Evolutionary conservation across 1,140 invertebrate species (phyloP).

Genomic region (Rhyzopertha dominica): DNA sequence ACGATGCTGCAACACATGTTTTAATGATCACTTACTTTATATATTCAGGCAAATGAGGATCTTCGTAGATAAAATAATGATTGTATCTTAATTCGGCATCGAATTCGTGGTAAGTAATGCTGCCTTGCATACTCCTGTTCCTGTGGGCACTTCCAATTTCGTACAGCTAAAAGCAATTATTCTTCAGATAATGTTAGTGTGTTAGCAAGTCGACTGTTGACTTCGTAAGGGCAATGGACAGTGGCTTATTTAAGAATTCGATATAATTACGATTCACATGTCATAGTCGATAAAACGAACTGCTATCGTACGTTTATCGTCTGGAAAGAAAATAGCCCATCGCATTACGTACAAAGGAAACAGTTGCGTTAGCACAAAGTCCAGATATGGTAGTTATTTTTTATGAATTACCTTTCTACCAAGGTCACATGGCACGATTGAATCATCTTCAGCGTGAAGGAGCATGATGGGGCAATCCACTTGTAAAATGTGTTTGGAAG

Average conservation of each 20-base stretch:
- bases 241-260: neutral
- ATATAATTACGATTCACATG: neutral
- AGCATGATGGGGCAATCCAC: conserved; percentile 36
- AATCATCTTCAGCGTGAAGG: conserved; percentile 39
- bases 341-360: too few relatives aligned
- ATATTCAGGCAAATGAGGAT: conserved; percentile 22
- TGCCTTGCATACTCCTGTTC: conserved; percentile 6
- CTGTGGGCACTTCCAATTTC: conserved; percentile 20
- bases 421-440: conserved; percentile 34
- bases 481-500: conserved; percentile 23
- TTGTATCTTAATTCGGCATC: conserved; percentile 17
- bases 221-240: neutral
- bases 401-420: conserved; percentile 28
- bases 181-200: conserved; percentile 2
- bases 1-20: conserved; percentile 1
- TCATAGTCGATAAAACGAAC: neutral
- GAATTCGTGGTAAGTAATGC: conserved; percentile 23
- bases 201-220: neutral
- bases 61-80: conserved; percentile 29
- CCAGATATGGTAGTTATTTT: too few relatives aligned
- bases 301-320: too few relatives aligned
- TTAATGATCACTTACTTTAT: conserved; percentile 22
- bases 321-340: too few relatives aligned
- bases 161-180: conserved; percentile 23
- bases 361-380: too few relatives aligned